These are phyloP conservation scores for Zosterops borbonicus DNA, from an alignment of 2,113 vertebrate species.

Conservation along the genomic window DNA sequence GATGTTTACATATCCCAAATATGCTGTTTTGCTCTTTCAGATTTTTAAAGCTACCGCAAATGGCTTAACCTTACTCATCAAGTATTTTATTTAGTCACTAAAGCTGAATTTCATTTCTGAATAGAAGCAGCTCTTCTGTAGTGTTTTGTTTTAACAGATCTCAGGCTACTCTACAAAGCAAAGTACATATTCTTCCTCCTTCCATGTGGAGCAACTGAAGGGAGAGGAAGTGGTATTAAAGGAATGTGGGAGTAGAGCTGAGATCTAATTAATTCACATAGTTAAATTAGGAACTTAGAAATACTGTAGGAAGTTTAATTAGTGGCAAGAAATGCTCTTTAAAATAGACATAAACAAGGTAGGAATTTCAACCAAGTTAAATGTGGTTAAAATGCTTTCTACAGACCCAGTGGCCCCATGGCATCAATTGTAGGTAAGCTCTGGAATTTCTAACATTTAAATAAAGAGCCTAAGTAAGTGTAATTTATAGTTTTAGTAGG, in stretches of 20 bases:
- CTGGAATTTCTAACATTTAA: background rate
- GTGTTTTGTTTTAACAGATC: background rate
- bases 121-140: background rate
- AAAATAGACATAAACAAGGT: background rate
- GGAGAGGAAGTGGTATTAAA: conserved; percentile 4
- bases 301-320: conserved; percentile 46
- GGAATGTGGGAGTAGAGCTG: background rate
- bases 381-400: background rate
- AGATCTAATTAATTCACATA: conserved; percentile 33
- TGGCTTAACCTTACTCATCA: background rate
- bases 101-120: conserved; percentile 8
- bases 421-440: background rate
- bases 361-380: background rate
- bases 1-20: conserved; percentile 29
- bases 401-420: background rate
- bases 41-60: background rate
- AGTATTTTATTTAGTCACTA: background rate
- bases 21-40: background rate
- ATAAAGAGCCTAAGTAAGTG: background rate
- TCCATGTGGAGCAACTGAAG: background rate
- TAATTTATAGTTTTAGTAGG: background rate
- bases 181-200: background rate
- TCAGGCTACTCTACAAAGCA: background rate
- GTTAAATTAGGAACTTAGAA: conserved; percentile 49
- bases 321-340: conserved; percentile 1